Evolutionary conservation across 2,113 vertebrate species (phyloP), one percentile per base, ranked within the genome.

Genomic region (Montifringilla adamsi): DNA sequence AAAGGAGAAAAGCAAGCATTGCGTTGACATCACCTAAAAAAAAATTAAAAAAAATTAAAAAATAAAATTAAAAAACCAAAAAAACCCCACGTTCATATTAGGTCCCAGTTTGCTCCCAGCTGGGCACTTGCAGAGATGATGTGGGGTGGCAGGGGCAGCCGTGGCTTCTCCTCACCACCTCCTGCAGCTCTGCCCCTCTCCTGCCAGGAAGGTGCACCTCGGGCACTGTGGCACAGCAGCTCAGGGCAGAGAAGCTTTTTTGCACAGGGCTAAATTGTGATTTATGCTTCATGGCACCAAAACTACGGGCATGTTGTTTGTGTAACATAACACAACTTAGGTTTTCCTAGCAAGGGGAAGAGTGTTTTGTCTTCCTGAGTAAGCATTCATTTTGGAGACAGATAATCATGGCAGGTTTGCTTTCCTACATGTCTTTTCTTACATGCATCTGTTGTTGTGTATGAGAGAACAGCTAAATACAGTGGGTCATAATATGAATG

Each of bases 211-310:
- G 87, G 67, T 84, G 87, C 43, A 84, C 94, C 96, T 62, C 31
- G 0, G 93, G 94, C 87, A 35, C 80, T 1, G 10, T 49, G 81
- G 84, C 95, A 92, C 52, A 41, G 77, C 39, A 46, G 87, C 49
- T 83, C 94, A 39, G 41, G 13, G 60, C 73, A 49, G 31, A 76
- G 87, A 83, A 90, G 87, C 82, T 70, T 59, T 59, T 85, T 79
- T 95, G 87, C 93, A 44, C 28, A 44, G 64, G 92, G 95, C 90
- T 74, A 68, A 56, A 68, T 53, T 60, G 13, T 88, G 94, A 96
- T 97, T 94, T 96, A 94, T 96, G 88, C 72, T 94, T 93, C 31
- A 47, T 95, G 93, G 92, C 92, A 95, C 93, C 64, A 27, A 93
- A 95, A 88, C 86, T 77, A 90, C 50, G 4, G 83, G 86, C 92